A percentile compares a stretch with the other conserved stretches of the same genome.
Evolutionary conservation across 2,113 vertebrate species (phyloP).

Genomic region (Chascanopsetta lugubris): DNA sequence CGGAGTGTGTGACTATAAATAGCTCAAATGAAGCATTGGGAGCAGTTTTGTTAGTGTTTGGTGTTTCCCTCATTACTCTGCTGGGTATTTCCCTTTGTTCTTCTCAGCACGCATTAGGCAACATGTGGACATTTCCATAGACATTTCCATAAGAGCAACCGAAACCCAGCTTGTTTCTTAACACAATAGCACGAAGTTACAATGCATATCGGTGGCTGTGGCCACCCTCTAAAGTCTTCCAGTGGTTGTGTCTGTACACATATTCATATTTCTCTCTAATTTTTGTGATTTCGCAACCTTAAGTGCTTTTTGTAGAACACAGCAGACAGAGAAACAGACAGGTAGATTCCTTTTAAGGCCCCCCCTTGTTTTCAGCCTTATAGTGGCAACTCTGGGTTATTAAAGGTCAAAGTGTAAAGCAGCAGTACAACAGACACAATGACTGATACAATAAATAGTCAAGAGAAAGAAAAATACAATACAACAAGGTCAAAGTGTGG

Average conservation of each 20-base stretch:
- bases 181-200: constrained; percentile 39
- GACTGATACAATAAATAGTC: constrained; percentile 68
- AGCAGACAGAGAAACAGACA: constrained; percentile 74
- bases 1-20: constrained; percentile 32
- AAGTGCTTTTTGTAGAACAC: constrained; percentile 76
- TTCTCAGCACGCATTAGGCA: constrained; percentile 50
- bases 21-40: constrained; percentile 32
- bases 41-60: constrained; percentile 44
- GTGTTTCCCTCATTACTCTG: constrained; percentile 41
- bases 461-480: constrained; percentile 28
- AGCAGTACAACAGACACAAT: constrained; percentile 61
- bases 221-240: constrained; percentile 41
- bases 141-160: constrained; percentile 81
- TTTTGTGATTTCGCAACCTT: constrained; percentile 38
- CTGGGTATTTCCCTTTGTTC: constrained; percentile 56
- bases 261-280: constrained; percentile 12
- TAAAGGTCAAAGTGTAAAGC: constrained; percentile 54
- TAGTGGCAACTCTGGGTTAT: constrained; percentile 43
- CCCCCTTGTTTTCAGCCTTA: constrained; percentile 35
- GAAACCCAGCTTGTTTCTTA: constrained; percentile 60
- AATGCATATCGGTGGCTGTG: constrained; percentile 26
- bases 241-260: constrained; percentile 53
- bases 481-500: constrained; percentile 39
- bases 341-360: constrained; percentile 57
- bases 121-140: constrained; percentile 74